phyloP scores from a whole-genome alignment of 2,888 invertebrate genomes.

The Lithosia quadra region DNA sequence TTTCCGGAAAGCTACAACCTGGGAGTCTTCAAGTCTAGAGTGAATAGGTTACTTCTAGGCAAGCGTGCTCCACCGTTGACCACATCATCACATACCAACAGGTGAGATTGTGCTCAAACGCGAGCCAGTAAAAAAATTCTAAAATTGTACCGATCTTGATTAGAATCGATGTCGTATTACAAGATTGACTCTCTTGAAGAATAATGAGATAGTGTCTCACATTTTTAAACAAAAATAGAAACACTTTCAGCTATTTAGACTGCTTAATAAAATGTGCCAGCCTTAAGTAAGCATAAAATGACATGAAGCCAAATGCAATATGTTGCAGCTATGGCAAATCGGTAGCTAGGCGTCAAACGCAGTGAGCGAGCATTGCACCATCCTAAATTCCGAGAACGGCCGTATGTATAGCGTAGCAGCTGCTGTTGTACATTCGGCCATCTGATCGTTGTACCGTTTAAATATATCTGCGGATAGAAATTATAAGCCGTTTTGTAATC shows the following conservation, averaged over 20 bases:
- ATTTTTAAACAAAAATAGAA: not conserved
- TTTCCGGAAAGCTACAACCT: too few relatives aligned
- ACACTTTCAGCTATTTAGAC: not conserved
- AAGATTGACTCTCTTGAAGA: too few relatives aligned
- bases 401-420: not conserved
- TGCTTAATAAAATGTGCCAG: not conserved
- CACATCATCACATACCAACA: too few relatives aligned
- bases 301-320: not conserved
- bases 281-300: not conserved
- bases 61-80: too few relatives aligned
- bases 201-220: not conserved
- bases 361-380: not conserved
- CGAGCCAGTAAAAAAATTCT: too few relatives aligned
- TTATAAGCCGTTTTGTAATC: not conserved
- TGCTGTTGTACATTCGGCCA: not conserved
- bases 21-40: too few relatives aligned
- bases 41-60: too few relatives aligned
- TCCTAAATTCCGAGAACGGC: not conserved
- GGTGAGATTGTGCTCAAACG: too few relatives aligned
- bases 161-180: too few relatives aligned
- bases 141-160: too few relatives aligned
- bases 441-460: not conserved
- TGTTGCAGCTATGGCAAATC: not conserved
- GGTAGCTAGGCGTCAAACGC: not conserved
- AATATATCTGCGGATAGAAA: not conserved